These are phyloP conservation scores for Peucedramus taeniatus DNA, from an alignment of 2,113 vertebrate species.

Conservation along the genomic window DNA sequence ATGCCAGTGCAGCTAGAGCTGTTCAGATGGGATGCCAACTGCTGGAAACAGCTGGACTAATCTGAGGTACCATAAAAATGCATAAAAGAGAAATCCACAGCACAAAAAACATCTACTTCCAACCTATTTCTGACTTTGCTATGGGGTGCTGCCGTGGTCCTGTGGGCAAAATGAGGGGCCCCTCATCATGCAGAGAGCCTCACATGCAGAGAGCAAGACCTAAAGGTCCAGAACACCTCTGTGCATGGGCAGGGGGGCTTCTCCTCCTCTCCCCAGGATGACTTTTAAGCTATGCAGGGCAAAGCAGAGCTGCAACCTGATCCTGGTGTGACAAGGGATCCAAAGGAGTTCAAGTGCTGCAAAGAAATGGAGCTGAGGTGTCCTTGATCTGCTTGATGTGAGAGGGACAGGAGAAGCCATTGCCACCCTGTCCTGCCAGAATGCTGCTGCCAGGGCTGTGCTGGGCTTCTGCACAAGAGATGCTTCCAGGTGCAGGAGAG, in stretches of 20 bases:
- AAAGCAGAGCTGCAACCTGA: neutral
- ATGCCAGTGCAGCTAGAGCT: neutral
- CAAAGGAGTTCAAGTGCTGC: neutral
- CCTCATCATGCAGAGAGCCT: neutral
- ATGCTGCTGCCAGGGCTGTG: neutral
- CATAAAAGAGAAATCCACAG: neutral
- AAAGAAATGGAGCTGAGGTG: neutral
- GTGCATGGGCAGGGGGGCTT: accelerated
- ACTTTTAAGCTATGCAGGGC: neutral
- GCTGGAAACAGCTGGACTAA: neutral
- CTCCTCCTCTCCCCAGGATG: neutral
- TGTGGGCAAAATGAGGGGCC: neutral
- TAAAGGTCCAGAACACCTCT: neutral
- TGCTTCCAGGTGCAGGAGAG: neutral
- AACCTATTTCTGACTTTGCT: neutral
- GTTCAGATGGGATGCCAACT: neutral
- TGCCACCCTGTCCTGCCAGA: neutral
- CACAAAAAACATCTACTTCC: neutral
- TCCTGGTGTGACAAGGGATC: neutral
- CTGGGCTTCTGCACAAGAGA: neutral
- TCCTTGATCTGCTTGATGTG: neutral
- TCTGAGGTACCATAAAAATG: constrained; percentile 33
- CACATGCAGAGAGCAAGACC: neutral
- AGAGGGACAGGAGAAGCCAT: neutral
- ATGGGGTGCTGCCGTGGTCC: neutral